phyloP scores from a whole-genome alignment of 2,113 vertebrate species.

The Podocnemis expansa region DNA sequence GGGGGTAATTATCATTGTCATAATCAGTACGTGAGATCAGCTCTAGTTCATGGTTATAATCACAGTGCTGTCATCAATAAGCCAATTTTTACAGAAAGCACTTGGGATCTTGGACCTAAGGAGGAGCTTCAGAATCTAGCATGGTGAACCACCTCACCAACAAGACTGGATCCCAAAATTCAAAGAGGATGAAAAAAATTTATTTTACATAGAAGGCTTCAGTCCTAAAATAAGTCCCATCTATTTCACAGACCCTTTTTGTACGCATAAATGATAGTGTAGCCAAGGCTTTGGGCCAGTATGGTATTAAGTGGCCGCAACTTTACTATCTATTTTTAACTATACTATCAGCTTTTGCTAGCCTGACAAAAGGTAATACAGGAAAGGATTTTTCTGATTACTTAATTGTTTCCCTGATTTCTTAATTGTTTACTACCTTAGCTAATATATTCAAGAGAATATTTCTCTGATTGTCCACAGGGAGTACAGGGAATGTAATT shows the following conservation, averaged over 20 bases:
- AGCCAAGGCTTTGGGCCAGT: too few species aligned
- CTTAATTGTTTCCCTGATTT: too few species aligned
- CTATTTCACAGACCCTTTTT: too few species aligned
- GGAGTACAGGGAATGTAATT: background rate
- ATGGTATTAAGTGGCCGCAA: background rate
- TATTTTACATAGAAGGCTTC: too few species aligned
- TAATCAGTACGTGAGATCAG: background rate
- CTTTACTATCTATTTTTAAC: background rate
- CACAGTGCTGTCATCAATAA: background rate
- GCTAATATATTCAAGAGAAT: background rate
- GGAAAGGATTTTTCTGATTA: background rate
- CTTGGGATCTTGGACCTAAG: background rate
- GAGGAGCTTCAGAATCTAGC: background rate
- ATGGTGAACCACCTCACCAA: background rate
- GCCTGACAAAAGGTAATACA: too few species aligned
- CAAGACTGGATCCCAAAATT: background rate
- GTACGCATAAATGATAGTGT: too few species aligned
- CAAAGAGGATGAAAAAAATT: too few species aligned
- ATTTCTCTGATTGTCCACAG: background rate
- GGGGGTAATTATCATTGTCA: background rate
- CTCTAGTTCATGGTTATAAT: background rate
- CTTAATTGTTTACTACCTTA: background rate
- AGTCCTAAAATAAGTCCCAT: too few species aligned
- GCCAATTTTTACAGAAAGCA: background rate
- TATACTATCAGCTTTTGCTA: background rate